These are phyloP conservation scores for Melipona bicolor DNA, from an alignment of 2,888 invertebrate species.

Conservation along the genomic window DNA sequence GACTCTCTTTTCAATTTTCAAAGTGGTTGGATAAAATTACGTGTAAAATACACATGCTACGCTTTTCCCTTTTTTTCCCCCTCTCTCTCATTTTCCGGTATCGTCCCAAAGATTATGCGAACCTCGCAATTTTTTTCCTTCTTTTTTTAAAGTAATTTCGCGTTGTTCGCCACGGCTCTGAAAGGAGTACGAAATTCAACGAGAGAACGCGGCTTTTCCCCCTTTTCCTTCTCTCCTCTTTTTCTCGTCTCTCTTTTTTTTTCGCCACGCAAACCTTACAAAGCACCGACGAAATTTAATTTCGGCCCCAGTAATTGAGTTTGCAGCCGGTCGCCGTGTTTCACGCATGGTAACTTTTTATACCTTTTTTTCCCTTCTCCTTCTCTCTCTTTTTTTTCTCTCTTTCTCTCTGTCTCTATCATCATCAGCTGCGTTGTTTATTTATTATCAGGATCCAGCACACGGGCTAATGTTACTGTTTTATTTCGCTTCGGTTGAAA, in stretches of 20 bases:
- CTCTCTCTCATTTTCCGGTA: not conserved
- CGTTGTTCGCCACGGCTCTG: not conserved
- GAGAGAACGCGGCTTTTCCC: not conserved
- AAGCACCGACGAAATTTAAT: conserved; percentile 44
- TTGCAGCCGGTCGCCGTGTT: conserved; percentile 15
- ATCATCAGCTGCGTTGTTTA: conserved; percentile 20
- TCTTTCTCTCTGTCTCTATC: not conserved
- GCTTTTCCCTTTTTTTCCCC: not conserved
- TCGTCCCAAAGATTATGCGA: not conserved
- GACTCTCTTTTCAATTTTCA: not conserved
- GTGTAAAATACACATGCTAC: not conserved
- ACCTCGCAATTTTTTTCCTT: not conserved
- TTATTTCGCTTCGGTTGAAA: not conserved
- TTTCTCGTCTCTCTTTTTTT: too few relatives aligned
- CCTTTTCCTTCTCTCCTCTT: not conserved
- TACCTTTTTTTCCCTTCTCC: not conserved
- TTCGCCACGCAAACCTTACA: conserved; percentile 9
- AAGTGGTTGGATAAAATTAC: not conserved
- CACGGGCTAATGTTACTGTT: not conserved
- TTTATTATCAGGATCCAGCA: not conserved
- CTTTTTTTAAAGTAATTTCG: not conserved
- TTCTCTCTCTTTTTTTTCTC: not conserved
- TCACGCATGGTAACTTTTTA: conserved; percentile 19
- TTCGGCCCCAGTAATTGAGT: conserved; percentile 38
- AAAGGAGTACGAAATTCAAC: not conserved